phyloP scores from a whole-genome alignment of 1,140 invertebrate species.

The Nymphalis io region DNA sequence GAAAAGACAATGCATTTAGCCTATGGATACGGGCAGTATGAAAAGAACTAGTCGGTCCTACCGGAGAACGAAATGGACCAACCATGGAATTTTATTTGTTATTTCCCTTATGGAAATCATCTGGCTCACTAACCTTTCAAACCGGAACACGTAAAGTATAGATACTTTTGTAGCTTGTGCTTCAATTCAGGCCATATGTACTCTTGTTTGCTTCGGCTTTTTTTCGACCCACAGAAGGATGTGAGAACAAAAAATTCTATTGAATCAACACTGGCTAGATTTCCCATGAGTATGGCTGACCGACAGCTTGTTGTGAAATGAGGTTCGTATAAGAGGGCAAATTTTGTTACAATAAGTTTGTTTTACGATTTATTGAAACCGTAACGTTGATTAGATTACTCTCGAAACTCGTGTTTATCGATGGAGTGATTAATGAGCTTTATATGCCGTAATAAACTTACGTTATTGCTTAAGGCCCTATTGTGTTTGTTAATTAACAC shows the following conservation, averaged over 20 bases:
- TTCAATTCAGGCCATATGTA: too few species aligned
- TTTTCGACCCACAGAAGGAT: conserved; percentile 49
- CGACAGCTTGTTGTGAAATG: conserved; percentile 47
- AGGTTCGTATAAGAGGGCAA: conserved; percentile 18
- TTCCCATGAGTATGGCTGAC: conserved; percentile 60
- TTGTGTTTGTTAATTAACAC: not conserved
- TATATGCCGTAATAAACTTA: not conserved
- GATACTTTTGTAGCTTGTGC: too few species aligned
- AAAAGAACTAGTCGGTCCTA: too few species aligned
- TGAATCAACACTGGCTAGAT: conserved; percentile 59
- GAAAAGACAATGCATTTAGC: too few species aligned
- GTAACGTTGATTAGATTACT: conserved; percentile 20
- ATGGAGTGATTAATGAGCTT: not conserved
- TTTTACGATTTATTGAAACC: conserved; percentile 25
- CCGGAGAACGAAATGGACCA: too few species aligned
- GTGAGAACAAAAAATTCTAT: conserved; percentile 56
- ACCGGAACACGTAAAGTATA: too few species aligned
- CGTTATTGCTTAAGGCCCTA: not conserved
- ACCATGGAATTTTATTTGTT: too few species aligned
- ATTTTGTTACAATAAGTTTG: conserved; percentile 21
- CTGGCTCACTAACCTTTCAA: too few species aligned
- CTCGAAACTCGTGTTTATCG: conserved; percentile 13
- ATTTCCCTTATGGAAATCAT: too few species aligned
- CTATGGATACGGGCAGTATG: too few species aligned
- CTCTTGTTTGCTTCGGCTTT: conserved; percentile 36